Percentiles rank a stretch among this genome's conserved stretches.
These are phyloP conservation scores for Acanthoscelides obtectus DNA, from an alignment of 2,888 invertebrate genomes.

Conservation along the genomic window DNA sequence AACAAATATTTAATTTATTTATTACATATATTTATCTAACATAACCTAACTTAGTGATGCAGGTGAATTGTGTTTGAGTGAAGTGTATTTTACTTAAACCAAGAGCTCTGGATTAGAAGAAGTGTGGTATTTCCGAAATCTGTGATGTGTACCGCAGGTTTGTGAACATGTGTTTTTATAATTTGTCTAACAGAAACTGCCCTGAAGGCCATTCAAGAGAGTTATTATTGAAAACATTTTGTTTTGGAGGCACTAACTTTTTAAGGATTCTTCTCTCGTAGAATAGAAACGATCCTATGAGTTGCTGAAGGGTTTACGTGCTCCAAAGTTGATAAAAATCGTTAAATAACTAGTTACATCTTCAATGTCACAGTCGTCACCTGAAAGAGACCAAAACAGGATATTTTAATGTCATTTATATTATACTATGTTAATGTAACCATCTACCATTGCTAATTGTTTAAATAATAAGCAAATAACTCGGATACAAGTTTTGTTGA, in stretches of 20 bases:
- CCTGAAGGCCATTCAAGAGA: background rate
- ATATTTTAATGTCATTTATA: background rate
- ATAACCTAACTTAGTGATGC: conserved; percentile 11
- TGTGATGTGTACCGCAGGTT: background rate
- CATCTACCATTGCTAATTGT: background rate
- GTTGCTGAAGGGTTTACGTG: background rate
- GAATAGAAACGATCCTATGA: background rate
- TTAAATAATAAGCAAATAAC: background rate
- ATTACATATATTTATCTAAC: conserved; percentile 5
- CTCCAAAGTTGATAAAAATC: too few relatives aligned
- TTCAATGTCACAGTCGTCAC: background rate
- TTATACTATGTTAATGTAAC: background rate
- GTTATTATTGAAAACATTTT: background rate
- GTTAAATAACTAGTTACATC: background rate
- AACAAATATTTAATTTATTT: conserved; percentile 4
- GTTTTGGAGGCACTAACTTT: background rate
- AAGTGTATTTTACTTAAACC: conserved; percentile 8
- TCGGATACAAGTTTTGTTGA: background rate
- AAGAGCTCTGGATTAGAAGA: background rate
- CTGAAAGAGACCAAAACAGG: background rate
- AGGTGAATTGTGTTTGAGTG: conserved; percentile 10
- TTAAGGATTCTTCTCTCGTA: background rate
- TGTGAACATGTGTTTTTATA: background rate
- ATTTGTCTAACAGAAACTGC: background rate
- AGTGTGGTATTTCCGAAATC: background rate